phyloP scores from a whole-genome alignment of 2,888 invertebrate species.

The Rhopalosiphum nymphaeae region DNA sequence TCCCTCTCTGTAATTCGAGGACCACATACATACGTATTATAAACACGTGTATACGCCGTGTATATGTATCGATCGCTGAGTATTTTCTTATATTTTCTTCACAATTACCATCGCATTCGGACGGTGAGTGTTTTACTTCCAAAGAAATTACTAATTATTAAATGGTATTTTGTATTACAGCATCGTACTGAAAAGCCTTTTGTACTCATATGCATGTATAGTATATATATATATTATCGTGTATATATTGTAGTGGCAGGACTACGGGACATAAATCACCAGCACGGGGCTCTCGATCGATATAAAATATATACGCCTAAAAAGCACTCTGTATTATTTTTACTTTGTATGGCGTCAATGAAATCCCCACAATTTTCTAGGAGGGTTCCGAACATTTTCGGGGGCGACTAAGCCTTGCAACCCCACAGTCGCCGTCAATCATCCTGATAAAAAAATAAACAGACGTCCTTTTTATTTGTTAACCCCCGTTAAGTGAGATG shows the following conservation, averaged over 20 bases:
- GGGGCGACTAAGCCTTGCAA: not conserved
- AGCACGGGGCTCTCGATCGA: not conserved
- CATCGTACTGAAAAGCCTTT: not conserved
- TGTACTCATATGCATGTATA: not conserved
- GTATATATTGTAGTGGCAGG: not conserved
- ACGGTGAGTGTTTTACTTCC: too few species aligned
- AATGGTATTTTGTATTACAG: not conserved
- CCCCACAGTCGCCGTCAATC: not conserved
- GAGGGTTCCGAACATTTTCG: not conserved
- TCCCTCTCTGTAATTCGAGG: too few species aligned
- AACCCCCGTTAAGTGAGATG: not conserved
- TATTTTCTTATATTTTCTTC: not conserved
- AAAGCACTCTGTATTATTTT: slow-evolving; percentile 18
- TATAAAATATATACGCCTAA: slow-evolving; percentile 1
- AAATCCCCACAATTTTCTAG: not conserved
- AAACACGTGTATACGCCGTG: too few species aligned
- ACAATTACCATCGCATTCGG: not conserved
- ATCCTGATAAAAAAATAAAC: not conserved
- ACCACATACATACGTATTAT: too few species aligned
- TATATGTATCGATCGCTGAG: not conserved
- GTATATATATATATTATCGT: not conserved
- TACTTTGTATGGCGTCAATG: not conserved
- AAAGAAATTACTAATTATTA: not conserved
- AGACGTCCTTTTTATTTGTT: not conserved
- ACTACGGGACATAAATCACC: not conserved